Evolutionary conservation across 2,888 invertebrate genomes (phyloP), one percentile per base, ranked within the genome.

Genomic region (Lysandra bellargus): DNA sequence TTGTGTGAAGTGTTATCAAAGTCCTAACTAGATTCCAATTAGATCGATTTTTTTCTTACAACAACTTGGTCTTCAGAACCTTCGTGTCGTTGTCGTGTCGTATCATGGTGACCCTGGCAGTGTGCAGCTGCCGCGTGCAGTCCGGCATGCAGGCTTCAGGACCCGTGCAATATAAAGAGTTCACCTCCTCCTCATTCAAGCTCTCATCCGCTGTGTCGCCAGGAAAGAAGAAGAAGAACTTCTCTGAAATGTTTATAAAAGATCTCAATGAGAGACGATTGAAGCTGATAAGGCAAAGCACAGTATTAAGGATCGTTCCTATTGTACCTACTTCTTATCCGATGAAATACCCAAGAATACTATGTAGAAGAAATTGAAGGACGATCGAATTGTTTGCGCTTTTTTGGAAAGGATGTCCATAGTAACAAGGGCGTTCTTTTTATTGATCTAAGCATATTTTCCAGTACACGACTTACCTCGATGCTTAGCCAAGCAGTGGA

Each of bases 401-500:
- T 17, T 14, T 57, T 57, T 17, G 57, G 9, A 9, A 44, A 44
- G 40, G 1, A 40, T 1, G 7, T 40, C 40, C 40, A 1, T 40
- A 40, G 40, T 40, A 40, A 40, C 40, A 7, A 1, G 44, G 44
- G 9, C 7, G 6, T 40, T 7, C 1, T 44, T 7, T 7, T 44
- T 44, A 44, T 44, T 44, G 9, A 9, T 7, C 9, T 44, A 2
- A 44, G 9, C 0, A 44, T 44, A 9, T 44, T 44, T 44, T 9
- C 44, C 2, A 44, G 1, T 40, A 40, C 5, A 64, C n/a, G 9
- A 69, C 12, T 23, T 74, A 88, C 89, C 87, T 81, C 81, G 84
- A 75, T 90, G 87, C 78, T 89, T 88, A 78, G 86, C 84, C 9
- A 90, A 88, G 81, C 90, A 91, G 49, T 80, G 53, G 0, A 88